These are phyloP conservation scores for Hyppa rectilinea DNA, from an alignment of 2,888 invertebrate species.

Conservation along the genomic window DNA sequence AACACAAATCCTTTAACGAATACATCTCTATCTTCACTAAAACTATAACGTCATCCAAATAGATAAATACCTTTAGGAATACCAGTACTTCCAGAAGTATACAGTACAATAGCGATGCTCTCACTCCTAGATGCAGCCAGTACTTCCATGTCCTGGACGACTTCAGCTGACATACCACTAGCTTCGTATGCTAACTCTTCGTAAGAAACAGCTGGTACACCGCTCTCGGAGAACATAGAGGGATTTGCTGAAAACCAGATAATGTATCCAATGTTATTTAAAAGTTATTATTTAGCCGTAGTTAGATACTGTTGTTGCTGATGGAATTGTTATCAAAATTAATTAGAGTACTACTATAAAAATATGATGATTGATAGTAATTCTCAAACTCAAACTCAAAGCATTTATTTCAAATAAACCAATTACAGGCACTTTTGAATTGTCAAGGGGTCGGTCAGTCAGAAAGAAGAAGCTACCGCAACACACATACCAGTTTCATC, in stretches of 20 bases:
- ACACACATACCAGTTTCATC: conserved; percentile 92
- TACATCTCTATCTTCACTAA: not conserved
- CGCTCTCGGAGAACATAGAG: conserved; percentile 80
- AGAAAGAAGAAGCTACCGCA: conserved; percentile 57
- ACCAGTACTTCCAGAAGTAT: conserved; percentile 97
- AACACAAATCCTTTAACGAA: not conserved
- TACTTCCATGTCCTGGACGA: conserved; percentile 82
- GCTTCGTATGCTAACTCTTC: conserved; percentile 88
- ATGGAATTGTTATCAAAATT: not conserved
- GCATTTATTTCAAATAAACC: no score
- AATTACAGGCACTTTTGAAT: no score
- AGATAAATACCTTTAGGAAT: conserved; percentile 94
- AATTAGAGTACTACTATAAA: not conserved
- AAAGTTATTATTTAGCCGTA: not conserved
- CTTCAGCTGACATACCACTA: conserved; percentile 79
- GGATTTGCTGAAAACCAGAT: conserved; percentile 79
- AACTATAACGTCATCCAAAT: not conserved
- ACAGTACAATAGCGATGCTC: conserved; percentile 93
- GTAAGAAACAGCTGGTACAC: conserved; percentile 83
- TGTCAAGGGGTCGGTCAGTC: no score
- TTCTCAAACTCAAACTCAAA: no score
- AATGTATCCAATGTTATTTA: not conserved
- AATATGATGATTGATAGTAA: no score
- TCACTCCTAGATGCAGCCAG: conserved; percentile 81
- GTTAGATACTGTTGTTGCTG: not conserved